Evolutionary conservation across 2,797 vertebrate species (phyloP).

Genomic region (Heterohyrax brucei): DNA sequence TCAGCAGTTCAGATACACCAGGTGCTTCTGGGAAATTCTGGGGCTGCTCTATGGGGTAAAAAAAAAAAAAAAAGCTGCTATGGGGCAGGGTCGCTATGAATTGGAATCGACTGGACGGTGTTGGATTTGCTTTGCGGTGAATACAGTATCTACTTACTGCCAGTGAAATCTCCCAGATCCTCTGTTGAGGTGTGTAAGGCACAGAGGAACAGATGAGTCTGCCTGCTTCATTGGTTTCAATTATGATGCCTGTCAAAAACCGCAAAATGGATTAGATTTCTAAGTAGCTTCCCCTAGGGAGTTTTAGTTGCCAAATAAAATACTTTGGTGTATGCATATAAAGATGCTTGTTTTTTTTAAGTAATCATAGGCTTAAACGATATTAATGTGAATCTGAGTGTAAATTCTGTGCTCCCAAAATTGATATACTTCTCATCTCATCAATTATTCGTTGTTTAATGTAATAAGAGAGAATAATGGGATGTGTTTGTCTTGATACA

Average conservation of each 20-base stretch:
- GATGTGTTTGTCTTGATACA: background rate
- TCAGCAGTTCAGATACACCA: no score
- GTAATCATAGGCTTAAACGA: background rate
- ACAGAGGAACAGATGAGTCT: background rate
- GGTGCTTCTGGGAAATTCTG: no score
- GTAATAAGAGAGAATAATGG: background rate
- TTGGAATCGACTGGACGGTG: no score
- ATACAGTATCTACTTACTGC: background rate
- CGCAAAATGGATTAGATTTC: background rate
- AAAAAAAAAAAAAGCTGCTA: no score
- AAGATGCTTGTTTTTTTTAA: background rate
- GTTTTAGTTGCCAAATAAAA: conserved; percentile 9
- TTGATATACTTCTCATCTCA: background rate
- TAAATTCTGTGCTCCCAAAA: background rate
- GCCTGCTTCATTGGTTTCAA: background rate
- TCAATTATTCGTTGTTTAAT: background rate
- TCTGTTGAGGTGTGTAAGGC: background rate
- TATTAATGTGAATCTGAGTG: background rate
- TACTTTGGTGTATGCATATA: background rate
- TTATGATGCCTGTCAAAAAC: background rate
- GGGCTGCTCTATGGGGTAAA: no score
- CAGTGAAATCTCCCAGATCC: background rate
- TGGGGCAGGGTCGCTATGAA: background rate
- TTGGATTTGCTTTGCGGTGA: background rate
- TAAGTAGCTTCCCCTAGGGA: background rate